These are phyloP conservation scores for Heliconius ismenius DNA, from an alignment of 2,888 invertebrate genomes.

Conservation along the genomic window DNA sequence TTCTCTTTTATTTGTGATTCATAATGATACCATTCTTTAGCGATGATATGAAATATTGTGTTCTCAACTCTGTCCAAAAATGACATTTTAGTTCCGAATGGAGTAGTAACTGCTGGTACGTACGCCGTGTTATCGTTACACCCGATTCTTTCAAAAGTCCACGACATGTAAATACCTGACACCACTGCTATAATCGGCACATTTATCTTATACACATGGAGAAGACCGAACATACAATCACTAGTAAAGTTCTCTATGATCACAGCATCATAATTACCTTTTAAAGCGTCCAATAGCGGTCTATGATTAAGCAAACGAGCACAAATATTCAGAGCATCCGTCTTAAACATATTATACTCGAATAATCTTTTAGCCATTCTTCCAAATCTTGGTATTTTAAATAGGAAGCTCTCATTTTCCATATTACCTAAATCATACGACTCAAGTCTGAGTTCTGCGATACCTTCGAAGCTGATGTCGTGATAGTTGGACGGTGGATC, in stretches of 20 bases:
- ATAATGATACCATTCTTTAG: slow-evolving; percentile 64
- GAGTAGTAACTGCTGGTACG: slow-evolving; percentile 78
- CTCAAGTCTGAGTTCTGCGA: slow-evolving; percentile 63
- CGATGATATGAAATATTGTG: slow-evolving; percentile 56
- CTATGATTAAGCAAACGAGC: slow-evolving; percentile 64
- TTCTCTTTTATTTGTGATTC: slow-evolving; percentile 64
- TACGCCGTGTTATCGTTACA: slow-evolving; percentile 62
- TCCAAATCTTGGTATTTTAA: slow-evolving; percentile 56
- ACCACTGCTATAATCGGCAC: slow-evolving; percentile 81
- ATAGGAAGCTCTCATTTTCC: slow-evolving; percentile 54
- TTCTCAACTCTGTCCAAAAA: slow-evolving; percentile 77
- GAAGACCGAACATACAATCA: slow-evolving; percentile 84
- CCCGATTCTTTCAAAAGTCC: slow-evolving; percentile 62
- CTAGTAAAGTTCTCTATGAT: slow-evolving; percentile 84
- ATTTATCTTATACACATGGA: slow-evolving; percentile 75
- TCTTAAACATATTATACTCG: slow-evolving; percentile 60
- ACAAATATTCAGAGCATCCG: slow-evolving; percentile 64
- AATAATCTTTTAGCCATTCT: slow-evolving; percentile 55
- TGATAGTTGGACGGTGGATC: slow-evolving; percentile 73
- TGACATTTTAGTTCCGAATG: slow-evolving; percentile 72
- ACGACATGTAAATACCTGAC: slow-evolving; percentile 82
- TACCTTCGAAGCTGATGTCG: slow-evolving; percentile 68
- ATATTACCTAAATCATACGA: slow-evolving; percentile 59
- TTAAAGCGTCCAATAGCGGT: slow-evolving; percentile 62
- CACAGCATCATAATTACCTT: slow-evolving; percentile 82